phyloP scores from a whole-genome alignment of 1,140 invertebrate species.

The Trachymyrmex cornetzi region DNA sequence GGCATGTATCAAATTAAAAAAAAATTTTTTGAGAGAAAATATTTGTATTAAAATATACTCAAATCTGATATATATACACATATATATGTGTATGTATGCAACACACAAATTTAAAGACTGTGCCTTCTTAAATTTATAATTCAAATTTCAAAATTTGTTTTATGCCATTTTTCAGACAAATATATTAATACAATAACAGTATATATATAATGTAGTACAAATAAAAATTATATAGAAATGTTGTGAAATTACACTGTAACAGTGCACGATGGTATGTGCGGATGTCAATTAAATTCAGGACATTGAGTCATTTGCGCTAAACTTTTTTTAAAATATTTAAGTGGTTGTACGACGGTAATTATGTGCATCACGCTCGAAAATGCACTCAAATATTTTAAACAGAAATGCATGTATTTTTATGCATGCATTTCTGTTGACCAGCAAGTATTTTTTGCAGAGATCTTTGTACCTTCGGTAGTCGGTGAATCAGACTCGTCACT shows the following conservation, averaged over 20 bases:
- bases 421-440: too few relatives aligned
- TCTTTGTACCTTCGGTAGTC: conserved; percentile 40
- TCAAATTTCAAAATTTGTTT: background rate
- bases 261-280: background rate
- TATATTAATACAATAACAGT: background rate
- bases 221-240: background rate
- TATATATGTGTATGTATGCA: too few relatives aligned
- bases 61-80: too few relatives aligned
- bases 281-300: background rate
- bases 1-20: background rate
- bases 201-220: background rate
- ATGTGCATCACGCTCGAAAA: background rate
- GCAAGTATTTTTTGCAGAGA: background rate
- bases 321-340: background rate
- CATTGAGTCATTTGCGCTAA: background rate
- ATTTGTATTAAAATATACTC: background rate
- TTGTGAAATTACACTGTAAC: too few relatives aligned
- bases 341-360: background rate
- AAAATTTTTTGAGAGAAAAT: background rate
- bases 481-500: conserved; percentile 16
- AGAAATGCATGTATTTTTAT: background rate
- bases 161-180: background rate
- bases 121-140: background rate
- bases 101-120: too few relatives aligned
- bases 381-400: background rate